A percentile compares a stretch with the other conserved stretches of the same genome.
Evolutionary conservation across 2,113 vertebrate species (phyloP).

Genomic region (Monarcha castaneiventris): DNA sequence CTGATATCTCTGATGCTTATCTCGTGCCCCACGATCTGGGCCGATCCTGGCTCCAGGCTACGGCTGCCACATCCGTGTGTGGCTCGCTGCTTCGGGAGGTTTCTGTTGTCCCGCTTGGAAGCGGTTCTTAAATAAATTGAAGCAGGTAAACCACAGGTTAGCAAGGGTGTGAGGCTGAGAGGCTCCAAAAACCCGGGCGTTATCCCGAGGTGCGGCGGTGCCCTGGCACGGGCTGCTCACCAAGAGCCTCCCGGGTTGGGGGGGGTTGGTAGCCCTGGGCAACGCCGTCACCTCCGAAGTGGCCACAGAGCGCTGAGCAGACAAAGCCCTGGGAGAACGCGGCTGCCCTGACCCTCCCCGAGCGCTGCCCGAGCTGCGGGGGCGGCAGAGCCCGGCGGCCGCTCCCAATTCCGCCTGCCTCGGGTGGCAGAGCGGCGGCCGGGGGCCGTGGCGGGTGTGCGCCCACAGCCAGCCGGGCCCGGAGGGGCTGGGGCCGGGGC

Average conservation of each 20-base stretch:
- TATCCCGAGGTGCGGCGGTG: rapidly evolving
- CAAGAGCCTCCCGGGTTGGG: not conserved
- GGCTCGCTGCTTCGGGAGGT: not conserved
- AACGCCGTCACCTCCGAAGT: rapidly evolving
- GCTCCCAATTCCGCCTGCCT: not conserved
- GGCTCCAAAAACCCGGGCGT: not conserved
- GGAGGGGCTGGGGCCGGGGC: no score
- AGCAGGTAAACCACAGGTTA: not conserved
- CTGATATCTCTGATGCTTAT: not conserved
- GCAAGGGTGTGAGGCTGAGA: rapidly evolving
- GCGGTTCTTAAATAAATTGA: rapidly evolving
- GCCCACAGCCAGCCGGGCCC: not conserved
- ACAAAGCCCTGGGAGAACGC: not conserved
- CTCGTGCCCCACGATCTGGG: not conserved
- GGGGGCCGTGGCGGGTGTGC: not conserved
- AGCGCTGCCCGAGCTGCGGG: rapidly evolving
- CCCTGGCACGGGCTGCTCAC: rapidly evolving
- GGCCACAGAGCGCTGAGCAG: not conserved
- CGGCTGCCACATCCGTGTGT: rapidly evolving
- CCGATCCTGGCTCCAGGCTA: not conserved
- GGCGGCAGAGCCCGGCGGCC: rapidly evolving
- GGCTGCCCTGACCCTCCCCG: rapidly evolving
- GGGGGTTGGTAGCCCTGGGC: not conserved
- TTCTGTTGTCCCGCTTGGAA: not conserved
- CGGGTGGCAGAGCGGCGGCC: not conserved